Percentiles rank a stretch among this genome's conserved stretches.
phyloP scores from a whole-genome alignment of 2,888 invertebrate species.

The Lacanobia oleracea region DNA sequence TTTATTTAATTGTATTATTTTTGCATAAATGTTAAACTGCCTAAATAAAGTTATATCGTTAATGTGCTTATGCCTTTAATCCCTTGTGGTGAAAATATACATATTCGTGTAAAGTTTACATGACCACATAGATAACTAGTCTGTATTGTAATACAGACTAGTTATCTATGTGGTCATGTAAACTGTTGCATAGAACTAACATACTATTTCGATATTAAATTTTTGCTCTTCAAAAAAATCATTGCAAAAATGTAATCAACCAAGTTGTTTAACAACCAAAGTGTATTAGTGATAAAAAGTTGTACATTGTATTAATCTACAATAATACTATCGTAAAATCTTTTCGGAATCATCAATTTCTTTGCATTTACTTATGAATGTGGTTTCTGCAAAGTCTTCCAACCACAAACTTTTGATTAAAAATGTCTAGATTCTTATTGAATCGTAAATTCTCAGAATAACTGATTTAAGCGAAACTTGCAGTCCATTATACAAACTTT shows the following conservation, averaged over 20 bases:
- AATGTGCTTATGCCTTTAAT: slow-evolving; percentile 23
- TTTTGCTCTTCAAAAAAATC: not conserved
- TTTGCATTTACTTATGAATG: slow-evolving; percentile 2
- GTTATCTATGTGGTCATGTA: too few relatives aligned
- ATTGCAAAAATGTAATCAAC: not conserved
- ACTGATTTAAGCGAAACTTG: slow-evolving; percentile 42
- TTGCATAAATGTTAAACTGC: slow-evolving; percentile 21
- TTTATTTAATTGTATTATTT: slow-evolving; percentile 35
- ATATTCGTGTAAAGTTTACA: too few relatives aligned
- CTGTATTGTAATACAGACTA: not conserved
- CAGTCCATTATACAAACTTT: slow-evolving; percentile 24
- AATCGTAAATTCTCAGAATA: slow-evolving; percentile 45
- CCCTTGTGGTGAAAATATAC: slow-evolving; percentile 16
- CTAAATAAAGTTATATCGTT: slow-evolving; percentile 32
- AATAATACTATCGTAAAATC: not conserved
- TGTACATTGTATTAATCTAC: not conserved
- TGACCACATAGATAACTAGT: too few relatives aligned
- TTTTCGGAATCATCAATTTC: slow-evolving; percentile 20
- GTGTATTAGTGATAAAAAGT: not conserved
- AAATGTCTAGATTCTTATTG: slow-evolving; percentile 40
- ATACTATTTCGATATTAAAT: not conserved
- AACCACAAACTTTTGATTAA: slow-evolving; percentile 43
- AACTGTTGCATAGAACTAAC: not conserved
- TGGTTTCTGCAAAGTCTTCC: slow-evolving; percentile 5
- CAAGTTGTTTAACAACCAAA: too few relatives aligned